Evolutionary conservation across 1,140 invertebrate species (phyloP).

Genomic region (Drosophila orena): DNA sequence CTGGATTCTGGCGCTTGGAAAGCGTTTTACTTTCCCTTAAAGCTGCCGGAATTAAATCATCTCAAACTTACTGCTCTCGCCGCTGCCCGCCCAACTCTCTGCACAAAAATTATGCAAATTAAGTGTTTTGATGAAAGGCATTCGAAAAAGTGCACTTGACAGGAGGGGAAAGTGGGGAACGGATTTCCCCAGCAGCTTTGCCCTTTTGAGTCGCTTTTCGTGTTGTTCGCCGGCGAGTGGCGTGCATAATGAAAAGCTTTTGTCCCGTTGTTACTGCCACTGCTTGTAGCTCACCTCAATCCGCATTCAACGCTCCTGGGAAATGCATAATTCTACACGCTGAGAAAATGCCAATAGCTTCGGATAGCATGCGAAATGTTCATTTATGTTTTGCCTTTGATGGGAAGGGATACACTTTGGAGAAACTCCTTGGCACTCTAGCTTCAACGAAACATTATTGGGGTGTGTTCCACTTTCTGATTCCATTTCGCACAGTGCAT

Average conservation of each 20-base stretch:
- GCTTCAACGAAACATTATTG: too few species aligned
- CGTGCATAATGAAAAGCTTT: conserved; percentile 61
- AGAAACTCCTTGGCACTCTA: too few species aligned
- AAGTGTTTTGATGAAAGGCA: conserved; percentile 81
- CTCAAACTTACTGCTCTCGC: conserved; percentile 28
- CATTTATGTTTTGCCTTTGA: too few species aligned
- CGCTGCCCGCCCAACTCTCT: conserved; percentile 33
- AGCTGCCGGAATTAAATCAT: conserved; percentile 73
- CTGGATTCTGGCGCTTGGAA: conserved; percentile 44
- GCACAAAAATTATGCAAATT: conserved; percentile 78
- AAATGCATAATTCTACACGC: conserved; percentile 34
- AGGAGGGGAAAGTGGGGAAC: not conserved
- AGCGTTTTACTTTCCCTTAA: conserved; percentile 61
- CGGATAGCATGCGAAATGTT: too few species aligned
- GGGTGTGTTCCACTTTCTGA: not conserved
- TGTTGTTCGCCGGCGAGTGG: conserved; percentile 42
- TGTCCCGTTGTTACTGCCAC: conserved; percentile 34
- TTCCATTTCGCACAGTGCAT: not conserved
- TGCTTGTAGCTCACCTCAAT: conserved; percentile 44
- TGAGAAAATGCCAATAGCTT: conserved; percentile 1
- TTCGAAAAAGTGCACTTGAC: conserved; percentile 70
- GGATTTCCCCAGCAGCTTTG: conserved; percentile 37
- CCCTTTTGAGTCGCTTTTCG: conserved; percentile 52
- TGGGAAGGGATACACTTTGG: too few species aligned
- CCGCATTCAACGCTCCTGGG: conserved; percentile 12